Base-by-base conservation (phyloP, 2,113 vertebrate species). In the Limanda limanda region DNA sequence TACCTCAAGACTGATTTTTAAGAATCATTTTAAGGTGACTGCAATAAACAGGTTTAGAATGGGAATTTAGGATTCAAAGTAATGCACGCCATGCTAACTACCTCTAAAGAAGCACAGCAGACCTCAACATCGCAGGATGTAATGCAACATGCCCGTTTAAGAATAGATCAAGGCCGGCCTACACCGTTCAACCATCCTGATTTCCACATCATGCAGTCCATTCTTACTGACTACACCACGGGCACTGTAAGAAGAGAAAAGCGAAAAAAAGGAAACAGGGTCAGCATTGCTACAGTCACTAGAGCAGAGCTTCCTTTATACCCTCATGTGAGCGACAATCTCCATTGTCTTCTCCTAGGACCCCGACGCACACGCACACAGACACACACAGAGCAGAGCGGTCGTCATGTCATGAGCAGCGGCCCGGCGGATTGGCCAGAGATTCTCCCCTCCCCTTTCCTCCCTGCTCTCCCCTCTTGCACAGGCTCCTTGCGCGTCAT, bases 401-500 rank as follows among this genome's bases (percentile, higher is more conserved):
- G 76, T 79, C 83, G 81, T 84, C 86, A 81, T 88, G 89, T 92
- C 85, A 90, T 69, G 52, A 83, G 82, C 67, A 73, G 86, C 71
- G 47, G 80, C 72, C 63, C 86, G 79, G 83, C 79, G 42, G 83
- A 92, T 91, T 92, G 92, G 89, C 87, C 87, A 79, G 37, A 68
- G 82, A 83, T 85, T 87, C 80, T 84, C 84, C 65, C 85, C 89
- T 86, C 82, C 87, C 88, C 72, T 83, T 81, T 82, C 89, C 88
- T 74, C 82, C 55, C 68, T 70, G 71, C 83, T 79, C 86, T 81
- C 81, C 83, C 76, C 78, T 85, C 83, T 81, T 71, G 56, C 86
- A 74, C 81, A 86, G 84, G 74, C 90, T 92, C 90, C 89, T 87
- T 92, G 86, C 84, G 68, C 91, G 91, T 94, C 94, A 94, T 90